A percentile compares a stretch with the other conserved stretches of the same genome.
These are phyloP conservation scores for Lasiurus borealis DNA, from an alignment of 2,113 vertebrate species.

Conservation along the genomic window DNA sequence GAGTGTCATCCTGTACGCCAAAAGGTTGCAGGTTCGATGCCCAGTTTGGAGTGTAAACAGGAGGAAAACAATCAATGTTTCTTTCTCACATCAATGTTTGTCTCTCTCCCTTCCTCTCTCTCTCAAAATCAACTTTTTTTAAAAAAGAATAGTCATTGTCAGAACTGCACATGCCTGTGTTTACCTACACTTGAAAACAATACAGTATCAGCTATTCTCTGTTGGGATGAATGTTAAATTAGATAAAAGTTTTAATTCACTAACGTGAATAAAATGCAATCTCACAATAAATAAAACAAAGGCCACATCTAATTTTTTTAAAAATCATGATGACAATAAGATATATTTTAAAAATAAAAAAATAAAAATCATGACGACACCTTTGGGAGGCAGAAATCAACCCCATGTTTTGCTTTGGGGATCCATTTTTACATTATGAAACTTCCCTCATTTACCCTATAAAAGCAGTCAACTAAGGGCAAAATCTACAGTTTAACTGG, in stretches of 20 bases:
- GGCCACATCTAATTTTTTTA: not conserved
- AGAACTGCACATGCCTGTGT: not conserved
- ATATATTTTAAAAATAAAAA: too few species aligned
- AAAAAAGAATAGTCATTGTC: not conserved
- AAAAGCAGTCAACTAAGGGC: not conserved
- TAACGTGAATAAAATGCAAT: constrained; percentile 20
- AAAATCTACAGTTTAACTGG: not conserved
- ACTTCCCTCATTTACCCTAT: not conserved
- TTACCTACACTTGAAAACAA: constrained; percentile 17
- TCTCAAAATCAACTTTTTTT: not conserved
- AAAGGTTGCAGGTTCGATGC: not conserved
- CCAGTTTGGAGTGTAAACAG: not conserved
- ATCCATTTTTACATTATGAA: not conserved
- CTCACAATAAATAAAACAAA: constrained; percentile 15
- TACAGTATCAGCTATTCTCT: not conserved
- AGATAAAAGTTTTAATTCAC: constrained; percentile 44
- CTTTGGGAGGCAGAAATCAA: constrained; percentile 4
- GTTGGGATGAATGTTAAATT: not conserved
- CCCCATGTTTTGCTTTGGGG: not conserved
- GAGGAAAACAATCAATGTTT: not conserved
- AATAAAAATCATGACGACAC: constrained; percentile 23
- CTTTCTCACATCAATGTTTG: too few species aligned
- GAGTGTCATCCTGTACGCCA: not conserved
- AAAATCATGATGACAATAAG: constrained; percentile 12
- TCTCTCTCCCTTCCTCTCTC: not conserved